Conservation (phyloP, 2,113 vertebrate genomes). For the Vireo altiloquus region DNA sequence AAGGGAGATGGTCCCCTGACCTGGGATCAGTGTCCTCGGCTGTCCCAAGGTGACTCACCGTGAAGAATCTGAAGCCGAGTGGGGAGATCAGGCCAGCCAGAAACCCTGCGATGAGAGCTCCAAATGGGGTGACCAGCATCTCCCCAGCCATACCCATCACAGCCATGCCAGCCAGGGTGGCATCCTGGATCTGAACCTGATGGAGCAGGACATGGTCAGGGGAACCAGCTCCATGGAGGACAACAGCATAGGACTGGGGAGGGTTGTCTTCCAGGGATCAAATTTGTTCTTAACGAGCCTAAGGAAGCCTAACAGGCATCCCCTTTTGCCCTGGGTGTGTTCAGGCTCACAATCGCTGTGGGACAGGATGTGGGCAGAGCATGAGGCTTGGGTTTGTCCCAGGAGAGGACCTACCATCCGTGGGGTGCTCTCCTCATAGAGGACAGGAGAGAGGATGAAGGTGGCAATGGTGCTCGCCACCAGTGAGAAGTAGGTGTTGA, state of each 20-base stretch:
- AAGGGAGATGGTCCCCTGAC: neutral
- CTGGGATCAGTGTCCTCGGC: neutral
- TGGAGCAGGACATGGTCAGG: neutral
- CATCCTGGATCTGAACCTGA: constrained; percentile 91
- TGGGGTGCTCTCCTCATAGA: constrained; percentile 74
- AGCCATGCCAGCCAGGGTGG: constrained; percentile 82
- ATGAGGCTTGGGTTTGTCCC: neutral
- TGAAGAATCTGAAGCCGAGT: constrained; percentile 85
- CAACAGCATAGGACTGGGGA: neutral
- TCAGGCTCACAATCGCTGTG: rapidly evolving
- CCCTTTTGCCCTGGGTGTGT: neutral
- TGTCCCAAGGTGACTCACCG: constrained; percentile 58
- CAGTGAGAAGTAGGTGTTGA: constrained; percentile 92
- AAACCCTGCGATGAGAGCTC: constrained; percentile 85
- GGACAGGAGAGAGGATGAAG: constrained; percentile 77
- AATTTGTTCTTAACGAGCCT: neutral
- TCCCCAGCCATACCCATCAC: constrained; percentile 87
- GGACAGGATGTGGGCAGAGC: rapidly evolving
- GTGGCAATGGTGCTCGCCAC: constrained; percentile 81
- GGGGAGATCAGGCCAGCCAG: constrained; percentile 83
- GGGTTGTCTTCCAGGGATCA: neutral
- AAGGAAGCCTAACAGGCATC: neutral
- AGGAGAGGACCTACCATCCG: constrained; percentile 77
- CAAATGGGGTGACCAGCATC: constrained; percentile 90
- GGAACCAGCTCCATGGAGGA: neutral